Conservation (phyloP, 1,140 invertebrate species). For the Melipona quadrifasciata region DNA sequence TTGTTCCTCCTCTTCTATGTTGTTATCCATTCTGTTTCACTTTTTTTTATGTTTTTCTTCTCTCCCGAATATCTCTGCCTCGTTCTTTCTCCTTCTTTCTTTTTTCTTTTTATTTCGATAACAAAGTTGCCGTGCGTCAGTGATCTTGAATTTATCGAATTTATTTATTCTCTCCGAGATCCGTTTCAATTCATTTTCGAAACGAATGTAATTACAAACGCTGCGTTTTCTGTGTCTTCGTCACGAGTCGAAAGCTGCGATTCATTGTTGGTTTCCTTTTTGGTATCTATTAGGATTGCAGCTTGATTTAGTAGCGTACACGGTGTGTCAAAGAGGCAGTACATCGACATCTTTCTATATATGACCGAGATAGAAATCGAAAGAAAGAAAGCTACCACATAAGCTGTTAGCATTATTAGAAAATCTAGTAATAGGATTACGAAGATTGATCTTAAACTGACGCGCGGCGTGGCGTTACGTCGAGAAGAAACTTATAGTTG, state of each 20-base stretch:
- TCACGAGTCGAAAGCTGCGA: background rate
- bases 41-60: background rate
- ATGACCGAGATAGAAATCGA: too few species aligned
- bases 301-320: background rate
- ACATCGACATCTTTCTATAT: too few species aligned
- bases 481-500: background rate
- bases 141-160: background rate
- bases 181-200: background rate
- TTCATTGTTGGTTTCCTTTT: background rate
- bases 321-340: too few species aligned
- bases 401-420: conserved; percentile 24
- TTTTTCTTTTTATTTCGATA: background rate
- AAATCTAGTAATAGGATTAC: conserved; percentile 40
- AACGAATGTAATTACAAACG: conserved; percentile 10
- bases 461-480: background rate
- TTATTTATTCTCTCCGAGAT: too few species aligned
- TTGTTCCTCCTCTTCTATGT: background rate
- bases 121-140: conserved; percentile 16
- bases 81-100: background rate
- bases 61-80: background rate
- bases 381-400: background rate
- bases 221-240: background rate
- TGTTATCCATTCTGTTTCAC: background rate
- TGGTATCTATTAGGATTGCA: background rate
- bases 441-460: conserved; percentile 29